Percentiles rank a stretch among this genome's conserved stretches.
These are phyloP conservation scores for Acropternis orthonyx DNA, from an alignment of 2,797 vertebrate genomes.

Conservation along the genomic window DNA sequence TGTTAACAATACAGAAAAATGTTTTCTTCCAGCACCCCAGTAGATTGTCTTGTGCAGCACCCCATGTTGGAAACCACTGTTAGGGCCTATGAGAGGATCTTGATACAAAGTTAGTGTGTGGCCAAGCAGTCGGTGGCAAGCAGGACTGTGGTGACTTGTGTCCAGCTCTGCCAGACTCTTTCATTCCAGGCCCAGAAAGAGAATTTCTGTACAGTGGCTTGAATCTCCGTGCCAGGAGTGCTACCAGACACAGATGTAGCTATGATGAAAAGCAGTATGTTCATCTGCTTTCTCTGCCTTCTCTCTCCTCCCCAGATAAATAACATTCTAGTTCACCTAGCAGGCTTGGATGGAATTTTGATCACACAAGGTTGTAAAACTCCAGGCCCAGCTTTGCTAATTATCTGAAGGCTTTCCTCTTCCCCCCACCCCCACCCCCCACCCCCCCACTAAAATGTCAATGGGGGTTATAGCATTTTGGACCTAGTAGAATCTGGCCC, in stretches of 20 bases:
- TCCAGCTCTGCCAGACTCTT: neutral
- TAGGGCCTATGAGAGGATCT: neutral
- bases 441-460: neutral
- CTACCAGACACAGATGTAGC: neutral
- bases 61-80: neutral
- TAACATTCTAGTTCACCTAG: neutral
- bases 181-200: neutral
- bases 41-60: neutral
- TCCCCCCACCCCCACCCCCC: fast-evolving
- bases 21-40: neutral
- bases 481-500: neutral
- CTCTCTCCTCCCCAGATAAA: neutral
- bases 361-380: neutral
- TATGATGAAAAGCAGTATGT: neutral
- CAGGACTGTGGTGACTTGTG: neutral
- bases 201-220: neutral
- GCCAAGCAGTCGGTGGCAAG: neutral
- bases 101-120: neutral
- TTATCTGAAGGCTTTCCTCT: neutral
- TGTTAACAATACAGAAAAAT: neutral
- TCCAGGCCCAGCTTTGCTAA: neutral
- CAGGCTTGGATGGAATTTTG: neutral
- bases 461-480: neutral
- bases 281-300: neutral
- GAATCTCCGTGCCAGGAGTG: neutral